Conservation (phyloP, 1,140 invertebrate genomes). For the Monochamus saltuarius region DNA sequence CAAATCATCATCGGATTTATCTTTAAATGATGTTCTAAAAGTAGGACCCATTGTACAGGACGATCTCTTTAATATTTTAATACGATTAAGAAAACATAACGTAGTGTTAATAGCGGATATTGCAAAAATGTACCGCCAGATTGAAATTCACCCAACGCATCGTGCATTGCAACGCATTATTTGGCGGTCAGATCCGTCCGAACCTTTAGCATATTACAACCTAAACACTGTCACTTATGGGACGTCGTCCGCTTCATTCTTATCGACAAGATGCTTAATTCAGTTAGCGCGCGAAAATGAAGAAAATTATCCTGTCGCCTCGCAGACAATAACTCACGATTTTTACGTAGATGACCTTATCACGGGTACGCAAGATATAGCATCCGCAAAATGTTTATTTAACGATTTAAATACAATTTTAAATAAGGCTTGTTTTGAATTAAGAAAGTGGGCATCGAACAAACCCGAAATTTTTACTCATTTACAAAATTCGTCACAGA, state of each 20-base stretch:
- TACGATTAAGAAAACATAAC: conserved; percentile 43
- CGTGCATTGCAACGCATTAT: conserved; percentile 48
- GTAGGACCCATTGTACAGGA: conserved; percentile 44
- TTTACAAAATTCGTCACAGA: too few species aligned
- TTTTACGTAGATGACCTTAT: conserved; percentile 56
- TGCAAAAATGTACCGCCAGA: conserved; percentile 42
- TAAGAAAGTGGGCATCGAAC: background rate
- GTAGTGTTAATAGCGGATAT: conserved; percentile 47
- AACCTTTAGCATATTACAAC: conserved; percentile 42
- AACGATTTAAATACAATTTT: conserved; percentile 34
- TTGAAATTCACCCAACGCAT: background rate
- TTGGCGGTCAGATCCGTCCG: conserved; percentile 42
- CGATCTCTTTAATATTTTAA: conserved; percentile 37
- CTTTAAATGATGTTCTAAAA: conserved; percentile 35
- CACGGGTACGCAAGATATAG: conserved; percentile 46
- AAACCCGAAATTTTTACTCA: too few species aligned
- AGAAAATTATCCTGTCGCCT: conserved; percentile 37
- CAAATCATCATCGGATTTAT: conserved; percentile 25
- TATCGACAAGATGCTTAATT: conserved; percentile 42
- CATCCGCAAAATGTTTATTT: too few species aligned
- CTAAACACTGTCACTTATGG: conserved; percentile 52
- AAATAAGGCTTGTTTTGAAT: conserved; percentile 25
- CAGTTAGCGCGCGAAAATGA: conserved; percentile 42
- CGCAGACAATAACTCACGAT: conserved; percentile 39
- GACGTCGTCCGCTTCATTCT: conserved; percentile 46